A percentile compares a stretch with the other conserved stretches of the same genome.
phyloP scores from a whole-genome alignment of 92 coral and sea anemone genomes.

The Ricordea florida region DNA sequence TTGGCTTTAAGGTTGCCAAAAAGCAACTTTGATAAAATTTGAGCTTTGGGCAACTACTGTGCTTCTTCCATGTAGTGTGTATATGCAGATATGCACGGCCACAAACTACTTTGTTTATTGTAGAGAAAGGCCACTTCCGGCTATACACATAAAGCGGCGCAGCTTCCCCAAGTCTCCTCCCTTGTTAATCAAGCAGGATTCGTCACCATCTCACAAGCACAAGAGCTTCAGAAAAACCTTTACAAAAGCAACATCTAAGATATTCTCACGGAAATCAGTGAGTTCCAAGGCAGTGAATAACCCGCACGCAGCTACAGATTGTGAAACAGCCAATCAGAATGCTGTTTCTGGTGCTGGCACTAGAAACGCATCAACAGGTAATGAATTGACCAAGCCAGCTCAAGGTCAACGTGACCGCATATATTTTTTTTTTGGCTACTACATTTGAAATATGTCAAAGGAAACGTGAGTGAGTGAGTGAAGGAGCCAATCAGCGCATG shows the following conservation, averaged over 20 bases:
- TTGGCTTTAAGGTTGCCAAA: no score
- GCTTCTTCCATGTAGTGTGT: no score
- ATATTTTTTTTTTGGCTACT: not conserved
- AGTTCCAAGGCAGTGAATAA: conserved; percentile 37
- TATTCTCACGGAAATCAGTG: conserved; percentile 80
- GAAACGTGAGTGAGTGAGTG: no score
- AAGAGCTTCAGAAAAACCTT: conserved; percentile 87
- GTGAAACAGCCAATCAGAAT: conserved; percentile 60
- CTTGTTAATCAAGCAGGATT: conserved; percentile 63
- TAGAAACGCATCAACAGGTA: conserved; percentile 70
- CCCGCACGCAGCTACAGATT: not conserved
- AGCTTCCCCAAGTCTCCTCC: conserved; percentile 47
- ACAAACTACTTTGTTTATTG: not conserved
- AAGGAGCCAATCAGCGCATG: no score
- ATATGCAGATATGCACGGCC: no score
- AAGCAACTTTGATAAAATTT: no score
- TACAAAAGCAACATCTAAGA: conserved; percentile 87
- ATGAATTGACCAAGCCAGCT: no score
- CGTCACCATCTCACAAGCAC: conserved; percentile 75
- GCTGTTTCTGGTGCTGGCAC: conserved; percentile 81
- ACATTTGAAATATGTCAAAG: not conserved
- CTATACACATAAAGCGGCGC: conserved; percentile 76
- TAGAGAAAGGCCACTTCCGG: conserved; percentile 89
- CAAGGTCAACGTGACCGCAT: no score
- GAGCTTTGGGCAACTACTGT: no score